Evolutionary conservation across 2,888 invertebrate species (phyloP).

Genomic region (Catotricha subobsoleta): DNA sequence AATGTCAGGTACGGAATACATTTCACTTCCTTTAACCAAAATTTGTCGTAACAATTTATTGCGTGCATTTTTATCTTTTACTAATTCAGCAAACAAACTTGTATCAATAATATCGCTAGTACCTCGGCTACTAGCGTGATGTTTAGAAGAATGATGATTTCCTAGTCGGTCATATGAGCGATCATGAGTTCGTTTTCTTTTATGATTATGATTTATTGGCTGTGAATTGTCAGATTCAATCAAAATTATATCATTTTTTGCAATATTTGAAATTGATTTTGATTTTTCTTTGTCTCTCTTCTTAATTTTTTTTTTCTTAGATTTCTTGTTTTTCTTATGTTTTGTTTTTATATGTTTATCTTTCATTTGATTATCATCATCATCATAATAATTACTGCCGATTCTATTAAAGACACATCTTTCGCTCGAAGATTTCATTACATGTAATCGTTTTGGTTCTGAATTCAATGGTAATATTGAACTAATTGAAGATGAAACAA

Average conservation of each 20-base stretch:
- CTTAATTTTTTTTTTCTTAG: conserved; percentile 53
- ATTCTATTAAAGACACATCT: conserved; percentile 13
- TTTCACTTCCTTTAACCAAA: conserved; percentile 5
- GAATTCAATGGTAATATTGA: conserved; percentile 14
- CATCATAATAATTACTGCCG: conserved; percentile 22
- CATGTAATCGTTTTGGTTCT: neutral
- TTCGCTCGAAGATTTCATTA: conserved; percentile 5
- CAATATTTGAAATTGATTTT: conserved; percentile 49
- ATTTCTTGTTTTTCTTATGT: conserved; percentile 58
- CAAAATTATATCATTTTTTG: conserved; percentile 33
- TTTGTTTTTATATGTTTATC: conserved; percentile 33
- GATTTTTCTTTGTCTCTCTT: conserved; percentile 47
- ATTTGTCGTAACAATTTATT: conserved; percentile 44
- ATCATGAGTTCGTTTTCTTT: conserved; percentile 21
- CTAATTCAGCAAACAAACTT: conserved; percentile 74
- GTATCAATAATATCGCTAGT: conserved; percentile 75
- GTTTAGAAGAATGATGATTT: conserved; percentile 8
- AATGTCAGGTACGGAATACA: conserved; percentile 11
- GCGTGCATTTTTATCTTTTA: conserved; percentile 67
- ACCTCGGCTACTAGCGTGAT: conserved; percentile 11
- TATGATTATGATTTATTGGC: conserved; percentile 18
- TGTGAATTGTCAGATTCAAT: conserved; percentile 18
- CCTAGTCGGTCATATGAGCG: conserved; percentile 11
- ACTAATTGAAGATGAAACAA: conserved; percentile 20
- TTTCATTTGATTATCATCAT: conserved; percentile 35